phyloP scores from a whole-genome alignment of 2,888 invertebrate species.

The Diogma glabrata region DNA sequence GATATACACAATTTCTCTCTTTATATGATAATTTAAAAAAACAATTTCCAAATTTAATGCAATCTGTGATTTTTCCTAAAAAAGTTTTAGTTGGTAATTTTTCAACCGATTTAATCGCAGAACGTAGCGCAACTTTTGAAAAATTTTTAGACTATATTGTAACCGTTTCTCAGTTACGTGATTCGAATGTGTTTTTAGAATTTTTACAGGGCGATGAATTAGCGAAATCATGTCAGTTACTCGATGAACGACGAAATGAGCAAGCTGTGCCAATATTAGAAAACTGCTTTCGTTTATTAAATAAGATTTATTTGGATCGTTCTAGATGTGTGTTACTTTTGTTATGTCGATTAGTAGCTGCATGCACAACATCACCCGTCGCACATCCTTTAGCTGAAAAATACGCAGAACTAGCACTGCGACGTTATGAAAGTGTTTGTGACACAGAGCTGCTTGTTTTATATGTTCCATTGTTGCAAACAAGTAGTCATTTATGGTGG shows the following conservation, averaged over 20 bases:
- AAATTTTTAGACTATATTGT: constrained; percentile 45
- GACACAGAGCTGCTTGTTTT: constrained; percentile 56
- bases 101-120: constrained; percentile 51
- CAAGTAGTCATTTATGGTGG: constrained; percentile 56
- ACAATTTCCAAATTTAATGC: constrained; percentile 43
- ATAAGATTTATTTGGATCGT: constrained; percentile 49
- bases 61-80: constrained; percentile 48
- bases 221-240: constrained; percentile 44
- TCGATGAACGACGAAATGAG: constrained; percentile 46
- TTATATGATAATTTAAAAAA: constrained; percentile 50
- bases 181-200: constrained; percentile 42
- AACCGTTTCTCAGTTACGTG: constrained; percentile 43
- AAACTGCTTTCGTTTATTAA: constrained; percentile 53
- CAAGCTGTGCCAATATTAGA: constrained; percentile 52
- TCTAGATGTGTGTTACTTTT: constrained; percentile 54
- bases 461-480: constrained; percentile 55
- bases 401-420: constrained; percentile 58
- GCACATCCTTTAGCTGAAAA: constrained; percentile 48
- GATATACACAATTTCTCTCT: constrained; percentile 60
- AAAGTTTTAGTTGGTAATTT: constrained; percentile 62
- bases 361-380: constrained; percentile 37
- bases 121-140: constrained; percentile 53
- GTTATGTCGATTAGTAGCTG: constrained; percentile 55
- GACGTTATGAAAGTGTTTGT: constrained; percentile 57
- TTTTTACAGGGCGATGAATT: constrained; percentile 58